These are phyloP conservation scores for Drosophila sulfurigaster DNA, from an alignment of 1,140 invertebrate species.

Conservation along the genomic window DNA sequence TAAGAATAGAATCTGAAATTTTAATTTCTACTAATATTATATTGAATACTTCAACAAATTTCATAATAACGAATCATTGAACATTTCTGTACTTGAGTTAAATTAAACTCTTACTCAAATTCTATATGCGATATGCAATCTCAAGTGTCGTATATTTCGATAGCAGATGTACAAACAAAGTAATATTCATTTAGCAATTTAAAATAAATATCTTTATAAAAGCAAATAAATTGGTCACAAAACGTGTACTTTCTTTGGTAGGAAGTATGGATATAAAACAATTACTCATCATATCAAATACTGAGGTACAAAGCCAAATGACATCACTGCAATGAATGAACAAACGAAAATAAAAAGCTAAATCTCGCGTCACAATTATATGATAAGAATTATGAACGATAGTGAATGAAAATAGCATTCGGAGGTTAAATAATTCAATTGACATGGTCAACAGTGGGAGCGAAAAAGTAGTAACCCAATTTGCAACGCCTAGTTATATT, in stretches of 20 bases:
- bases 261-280: neutral
- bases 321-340: conserved; percentile 37
- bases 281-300: conserved; percentile 37
- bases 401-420: conserved; percentile 7
- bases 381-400: conserved; percentile 29
- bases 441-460: conserved; percentile 16
- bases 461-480: conserved; percentile 38
- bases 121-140: too few species aligned
- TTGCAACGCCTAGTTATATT: conserved; percentile 40
- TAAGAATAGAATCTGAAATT: neutral
- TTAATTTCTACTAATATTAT: too few species aligned
- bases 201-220: neutral
- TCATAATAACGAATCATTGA: too few species aligned
- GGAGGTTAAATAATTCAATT: conserved; percentile 30
- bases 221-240: neutral
- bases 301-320: conserved; percentile 9
- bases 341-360: neutral
- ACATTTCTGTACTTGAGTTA: too few species aligned
- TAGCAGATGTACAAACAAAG: too few species aligned
- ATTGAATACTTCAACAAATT: too few species aligned
- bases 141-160: too few species aligned
- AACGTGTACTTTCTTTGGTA: neutral
- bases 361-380: conserved; percentile 18
- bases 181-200: too few species aligned
- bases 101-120: too few species aligned